phyloP scores from a whole-genome alignment of 1,140 invertebrate genomes.

The Asbolus verrucosus region DNA sequence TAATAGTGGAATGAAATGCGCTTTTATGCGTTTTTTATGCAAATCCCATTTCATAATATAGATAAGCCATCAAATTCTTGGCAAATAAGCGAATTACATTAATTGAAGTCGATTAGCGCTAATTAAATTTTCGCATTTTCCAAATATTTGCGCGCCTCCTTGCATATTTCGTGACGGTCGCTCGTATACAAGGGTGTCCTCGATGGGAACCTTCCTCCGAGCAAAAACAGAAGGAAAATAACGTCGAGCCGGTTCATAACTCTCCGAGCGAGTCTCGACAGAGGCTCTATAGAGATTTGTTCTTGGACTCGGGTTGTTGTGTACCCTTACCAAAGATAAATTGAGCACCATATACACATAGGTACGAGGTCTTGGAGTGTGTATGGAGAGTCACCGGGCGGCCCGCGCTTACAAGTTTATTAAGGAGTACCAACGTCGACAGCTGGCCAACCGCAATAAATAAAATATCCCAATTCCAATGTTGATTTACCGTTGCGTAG shows the following conservation, averaged over 20 bases:
- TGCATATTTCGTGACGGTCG: no score
- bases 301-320: conserved; percentile 37
- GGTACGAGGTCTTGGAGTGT: no score
- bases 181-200: no score
- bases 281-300: conserved; percentile 48
- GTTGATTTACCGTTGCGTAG: conserved; percentile 53
- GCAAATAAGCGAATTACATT: conserved; percentile 34
- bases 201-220: no score
- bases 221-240: conserved; percentile 28
- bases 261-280: conserved; percentile 32
- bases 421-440: conserved; percentile 57
- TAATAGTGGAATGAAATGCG: conserved; percentile 23
- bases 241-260: conserved; percentile 26
- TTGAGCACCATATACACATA: conserved; percentile 13
- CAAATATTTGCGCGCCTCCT: conserved; percentile 18
- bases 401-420: conserved; percentile 56
- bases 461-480: conserved; percentile 57
- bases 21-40: conserved; percentile 27
- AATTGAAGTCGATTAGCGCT: conserved; percentile 33
- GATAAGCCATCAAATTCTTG: conserved; percentile 30
- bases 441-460: conserved; percentile 53
- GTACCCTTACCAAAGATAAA: conserved; percentile 27
- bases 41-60: conserved; percentile 33
- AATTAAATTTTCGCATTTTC: conserved; percentile 31
- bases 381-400: conserved; percentile 40